Conservation (phyloP, 1,140 invertebrate genomes). For the Diachasma alloeum region DNA sequence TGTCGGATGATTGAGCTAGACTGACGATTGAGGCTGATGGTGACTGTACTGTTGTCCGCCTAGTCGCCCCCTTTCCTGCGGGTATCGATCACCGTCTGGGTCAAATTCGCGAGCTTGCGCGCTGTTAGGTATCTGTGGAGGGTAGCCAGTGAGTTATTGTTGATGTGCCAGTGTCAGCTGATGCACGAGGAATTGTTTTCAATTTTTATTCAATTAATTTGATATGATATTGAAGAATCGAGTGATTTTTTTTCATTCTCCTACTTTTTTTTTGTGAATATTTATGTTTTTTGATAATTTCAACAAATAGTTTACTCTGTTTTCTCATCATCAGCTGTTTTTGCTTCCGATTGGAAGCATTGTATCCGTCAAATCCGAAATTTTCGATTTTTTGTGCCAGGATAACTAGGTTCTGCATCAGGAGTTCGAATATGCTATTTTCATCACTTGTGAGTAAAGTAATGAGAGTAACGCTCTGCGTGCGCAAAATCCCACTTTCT, state of each 20-base stretch:
- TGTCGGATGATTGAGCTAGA: not conserved
- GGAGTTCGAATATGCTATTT: too few relatives aligned
- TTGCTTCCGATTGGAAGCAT: too few relatives aligned
- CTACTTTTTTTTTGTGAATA: too few relatives aligned
- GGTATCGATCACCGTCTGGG: constrained; percentile 33
- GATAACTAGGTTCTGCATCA: too few relatives aligned
- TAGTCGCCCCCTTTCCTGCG: not conserved
- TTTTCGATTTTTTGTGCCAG: too few relatives aligned
- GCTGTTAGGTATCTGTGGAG: not conserved
- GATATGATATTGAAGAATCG: not conserved
- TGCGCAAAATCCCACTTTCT: too few relatives aligned
- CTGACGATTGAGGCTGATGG: not conserved
- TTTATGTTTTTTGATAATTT: too few relatives aligned
- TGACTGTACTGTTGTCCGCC: not conserved
- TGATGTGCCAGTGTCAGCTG: not conserved
- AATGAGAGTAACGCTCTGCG: too few relatives aligned
- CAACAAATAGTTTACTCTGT: too few relatives aligned
- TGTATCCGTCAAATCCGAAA: too few relatives aligned
- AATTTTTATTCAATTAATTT: not conserved
- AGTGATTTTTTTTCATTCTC: not conserved
- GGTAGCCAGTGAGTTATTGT: not conserved
- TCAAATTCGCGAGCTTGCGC: constrained; percentile 34
- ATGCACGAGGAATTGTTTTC: not conserved
- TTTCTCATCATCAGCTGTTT: too few relatives aligned
- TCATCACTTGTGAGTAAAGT: too few relatives aligned